Conservation (phyloP, 1,140 invertebrate species). For the Marisa cornuarietis region DNA sequence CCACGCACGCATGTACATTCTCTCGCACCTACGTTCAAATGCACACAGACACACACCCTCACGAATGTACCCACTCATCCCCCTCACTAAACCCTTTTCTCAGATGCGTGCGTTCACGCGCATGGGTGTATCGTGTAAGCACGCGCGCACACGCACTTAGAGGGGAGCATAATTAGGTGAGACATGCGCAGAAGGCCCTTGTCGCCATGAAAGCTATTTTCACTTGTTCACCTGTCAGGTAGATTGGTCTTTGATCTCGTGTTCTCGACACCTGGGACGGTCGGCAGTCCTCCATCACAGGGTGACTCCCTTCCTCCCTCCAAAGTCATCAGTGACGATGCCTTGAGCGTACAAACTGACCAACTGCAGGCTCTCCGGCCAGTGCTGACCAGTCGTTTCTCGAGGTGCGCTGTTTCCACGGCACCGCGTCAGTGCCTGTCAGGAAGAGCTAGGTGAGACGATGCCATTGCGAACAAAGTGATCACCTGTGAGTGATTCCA, state of each 20-base stretch:
- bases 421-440: background rate
- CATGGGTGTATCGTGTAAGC: slow-evolving; percentile 7
- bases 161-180: slow-evolving; percentile 16
- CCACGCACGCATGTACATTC: slow-evolving; percentile 11
- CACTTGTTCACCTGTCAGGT: slow-evolving; percentile 21
- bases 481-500: background rate
- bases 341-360: no score
- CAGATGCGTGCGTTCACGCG: background rate
- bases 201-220: slow-evolving; percentile 13
- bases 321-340: no score
- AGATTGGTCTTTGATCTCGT: background rate
- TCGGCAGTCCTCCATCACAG: no score
- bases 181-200: slow-evolving; percentile 14
- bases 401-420: background rate
- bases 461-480: background rate
- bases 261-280: background rate
- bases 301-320: no score
- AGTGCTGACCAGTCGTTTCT: background rate
- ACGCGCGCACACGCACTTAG: background rate
- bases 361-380: background rate
- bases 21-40: background rate
- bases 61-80: no score
- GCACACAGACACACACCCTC: no score
- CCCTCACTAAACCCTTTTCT: no score
- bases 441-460: background rate